Base-by-base conservation (phyloP, 2,113 vertebrate genomes). In the Corapipo altera region DNA sequence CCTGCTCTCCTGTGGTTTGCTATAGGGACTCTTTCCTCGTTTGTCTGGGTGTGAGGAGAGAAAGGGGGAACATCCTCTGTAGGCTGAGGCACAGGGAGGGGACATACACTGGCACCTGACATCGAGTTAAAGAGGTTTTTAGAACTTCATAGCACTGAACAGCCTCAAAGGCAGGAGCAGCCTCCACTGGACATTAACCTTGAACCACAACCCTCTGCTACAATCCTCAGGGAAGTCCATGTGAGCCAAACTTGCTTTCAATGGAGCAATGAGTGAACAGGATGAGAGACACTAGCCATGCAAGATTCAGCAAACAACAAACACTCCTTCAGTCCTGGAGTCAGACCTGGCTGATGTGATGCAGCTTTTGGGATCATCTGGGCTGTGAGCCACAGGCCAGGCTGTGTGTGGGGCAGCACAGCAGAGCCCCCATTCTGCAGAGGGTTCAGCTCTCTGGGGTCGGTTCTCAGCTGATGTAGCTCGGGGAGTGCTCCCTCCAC, bases 381-480 rank as follows among this genome's bases (percentile, higher is more conserved):
- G 19, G 21, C 82, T 11, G 0, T 4, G 14, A 57, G 52, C 52
- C 0, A 0, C 15, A 9, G 65, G 5, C 17, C 55, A 6, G 21
- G 76, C 44, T 28, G 43, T 0, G 1, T 8, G 8, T 30, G 2
- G 32, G 77, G 58, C 52, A 57, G 8, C 15, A 6, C 75, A 26
- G 14, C 27, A 4, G 20, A 87, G 52, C 11, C 61, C 24, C 19
- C 9, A 1, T 11, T 26, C 10, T 9, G 48, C 52, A 27, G 9
- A 1, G 7, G 20, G 2, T 23, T 73, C 41, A 17, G 61, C 57
- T 44, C 65, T 55, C 19, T 3, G 15, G 23, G 55, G 21, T 37
- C 1, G 0, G 5, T 4, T 12, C n/a, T 28, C 11, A 3, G 46
- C 48, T 20, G 69, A 51, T 32, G 73, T 9, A 6, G 44, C 73